These are phyloP conservation scores for Drepanosiphum platanoidis DNA, from an alignment of 2,888 invertebrate species.

Conservation along the genomic window DNA sequence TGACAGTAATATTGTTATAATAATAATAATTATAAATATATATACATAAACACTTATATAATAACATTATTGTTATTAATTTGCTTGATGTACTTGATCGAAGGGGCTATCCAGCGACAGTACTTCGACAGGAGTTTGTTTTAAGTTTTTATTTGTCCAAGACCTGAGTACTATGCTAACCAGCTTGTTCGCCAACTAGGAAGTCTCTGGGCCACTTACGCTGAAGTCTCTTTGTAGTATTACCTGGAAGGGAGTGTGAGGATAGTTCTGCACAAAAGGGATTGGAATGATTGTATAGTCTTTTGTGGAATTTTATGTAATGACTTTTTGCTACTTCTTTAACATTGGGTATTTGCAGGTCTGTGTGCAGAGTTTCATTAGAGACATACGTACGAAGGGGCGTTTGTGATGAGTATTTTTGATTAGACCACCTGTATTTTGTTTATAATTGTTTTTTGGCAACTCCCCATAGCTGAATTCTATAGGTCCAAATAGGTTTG, in stretches of 20 bases:
- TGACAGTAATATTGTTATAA: too few species aligned
- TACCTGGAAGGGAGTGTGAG: slow-evolving; percentile 8
- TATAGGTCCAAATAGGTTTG: slow-evolving; percentile 63
- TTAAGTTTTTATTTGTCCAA: background rate
- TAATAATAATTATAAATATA: too few species aligned
- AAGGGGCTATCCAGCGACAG: slow-evolving; percentile 14
- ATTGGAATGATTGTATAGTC: slow-evolving; percentile 13
- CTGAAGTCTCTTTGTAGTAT: slow-evolving; percentile 6
- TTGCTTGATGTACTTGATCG: background rate
- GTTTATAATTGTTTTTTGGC: slow-evolving; percentile 52
- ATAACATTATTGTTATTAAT: background rate
- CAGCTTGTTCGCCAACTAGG: background rate
- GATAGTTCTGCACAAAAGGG: background rate
- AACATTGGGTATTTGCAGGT: slow-evolving; percentile 29
- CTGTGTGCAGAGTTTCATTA: slow-evolving; percentile 27
- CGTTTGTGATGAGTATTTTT: slow-evolving; percentile 29
- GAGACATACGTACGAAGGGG: slow-evolving; percentile 40
- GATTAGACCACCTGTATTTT: slow-evolving; percentile 32
- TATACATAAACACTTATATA: too few species aligned
- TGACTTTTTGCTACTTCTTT: slow-evolving; percentile 16
- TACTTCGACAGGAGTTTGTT: background rate
- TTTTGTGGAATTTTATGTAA: slow-evolving; percentile 7
- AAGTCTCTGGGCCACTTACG: slow-evolving; percentile 16
- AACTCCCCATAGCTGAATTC: slow-evolving; percentile 63
- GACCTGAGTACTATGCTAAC: background rate